Conservation (phyloP, 1,140 invertebrate genomes). For the Drosophila nebulosa region DNA sequence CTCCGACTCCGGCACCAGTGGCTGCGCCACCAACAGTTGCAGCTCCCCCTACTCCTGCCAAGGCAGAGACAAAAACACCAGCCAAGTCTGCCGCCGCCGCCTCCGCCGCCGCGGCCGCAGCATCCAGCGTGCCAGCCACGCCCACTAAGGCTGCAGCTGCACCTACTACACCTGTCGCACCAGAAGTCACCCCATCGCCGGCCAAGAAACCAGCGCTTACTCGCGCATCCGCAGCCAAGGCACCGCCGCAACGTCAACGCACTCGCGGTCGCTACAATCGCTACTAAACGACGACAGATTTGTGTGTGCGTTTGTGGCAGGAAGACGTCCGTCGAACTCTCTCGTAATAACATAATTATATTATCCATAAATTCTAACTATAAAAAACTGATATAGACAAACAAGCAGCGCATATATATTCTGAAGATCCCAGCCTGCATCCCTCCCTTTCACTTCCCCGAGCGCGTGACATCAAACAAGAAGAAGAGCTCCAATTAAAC, state of each 20-base stretch:
- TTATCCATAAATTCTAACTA: conserved; percentile 35
- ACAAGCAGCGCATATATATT: conserved; percentile 14
- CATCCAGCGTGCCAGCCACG: conserved; percentile 1
- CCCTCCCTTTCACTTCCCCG: not conserved
- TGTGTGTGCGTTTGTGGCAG: not conserved
- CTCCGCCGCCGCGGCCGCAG: conserved; percentile 13
- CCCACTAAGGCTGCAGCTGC: conserved; percentile 6
- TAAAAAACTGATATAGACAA: conserved; percentile 12
- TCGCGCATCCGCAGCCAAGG: conserved; percentile 51
- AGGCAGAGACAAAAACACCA: conserved; percentile 37
- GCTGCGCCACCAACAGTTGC: conserved; percentile 28
- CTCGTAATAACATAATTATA: conserved; percentile 37
- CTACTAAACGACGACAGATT: conserved; percentile 47
- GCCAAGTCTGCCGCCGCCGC: conserved; percentile 29
- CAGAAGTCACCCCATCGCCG: conserved; percentile 47
- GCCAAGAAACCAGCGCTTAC: conserved; percentile 67
- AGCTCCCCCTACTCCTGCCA: conserved; percentile 23
- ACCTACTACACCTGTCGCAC: conserved; percentile 17
- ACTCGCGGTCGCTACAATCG: conserved; percentile 77
- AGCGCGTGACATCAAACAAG: not conserved
- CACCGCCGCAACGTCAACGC: conserved; percentile 69
- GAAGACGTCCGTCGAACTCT: not conserved
- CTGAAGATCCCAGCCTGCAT: not conserved
- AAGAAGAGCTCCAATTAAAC: conserved; percentile 13
- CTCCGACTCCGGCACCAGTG: conserved; percentile 29